Percentiles rank a stretch among this genome's conserved stretches.
Evolutionary conservation across 2,797 vertebrate species (phyloP).

Genomic region (Rhabdophis nuchalis): DNA sequence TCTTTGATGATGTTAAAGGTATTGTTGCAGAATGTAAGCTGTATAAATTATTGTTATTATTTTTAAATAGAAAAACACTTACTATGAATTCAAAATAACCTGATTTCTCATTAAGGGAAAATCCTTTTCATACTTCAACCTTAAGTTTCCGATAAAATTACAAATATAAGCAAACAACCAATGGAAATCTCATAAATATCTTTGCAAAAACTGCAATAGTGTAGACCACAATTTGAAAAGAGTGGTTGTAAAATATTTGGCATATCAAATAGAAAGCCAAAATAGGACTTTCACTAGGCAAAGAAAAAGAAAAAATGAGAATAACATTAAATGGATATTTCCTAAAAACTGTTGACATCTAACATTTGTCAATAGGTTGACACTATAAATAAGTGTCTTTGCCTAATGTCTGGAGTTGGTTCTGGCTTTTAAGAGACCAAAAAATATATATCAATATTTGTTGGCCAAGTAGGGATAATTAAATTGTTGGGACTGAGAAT

Average conservation of each 20-base stretch:
- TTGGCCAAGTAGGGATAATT: not conserved
- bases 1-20: not conserved
- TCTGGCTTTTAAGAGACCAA: not conserved
- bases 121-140: not conserved
- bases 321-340: not conserved
- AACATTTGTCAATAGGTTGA: not conserved
- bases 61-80: not conserved
- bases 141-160: not conserved
- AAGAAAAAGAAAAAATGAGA: not conserved
- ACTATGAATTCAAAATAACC: not conserved
- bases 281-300: not conserved
- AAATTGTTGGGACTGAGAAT: not conserved
- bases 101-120: not conserved
- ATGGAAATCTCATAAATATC: not conserved
- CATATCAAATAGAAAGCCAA: not conserved
- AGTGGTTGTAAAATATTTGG: not conserved
- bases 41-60: not conserved
- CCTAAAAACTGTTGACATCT: not conserved
- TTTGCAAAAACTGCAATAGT: not conserved
- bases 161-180: not conserved
- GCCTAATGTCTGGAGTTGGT: not conserved
- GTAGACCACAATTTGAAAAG: not conserved
- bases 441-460: not conserved
- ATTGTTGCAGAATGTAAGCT: not conserved
- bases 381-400: not conserved